Evolutionary conservation across 2,797 vertebrate genomes (phyloP).

Genomic region (Macropodus opercularis): DNA sequence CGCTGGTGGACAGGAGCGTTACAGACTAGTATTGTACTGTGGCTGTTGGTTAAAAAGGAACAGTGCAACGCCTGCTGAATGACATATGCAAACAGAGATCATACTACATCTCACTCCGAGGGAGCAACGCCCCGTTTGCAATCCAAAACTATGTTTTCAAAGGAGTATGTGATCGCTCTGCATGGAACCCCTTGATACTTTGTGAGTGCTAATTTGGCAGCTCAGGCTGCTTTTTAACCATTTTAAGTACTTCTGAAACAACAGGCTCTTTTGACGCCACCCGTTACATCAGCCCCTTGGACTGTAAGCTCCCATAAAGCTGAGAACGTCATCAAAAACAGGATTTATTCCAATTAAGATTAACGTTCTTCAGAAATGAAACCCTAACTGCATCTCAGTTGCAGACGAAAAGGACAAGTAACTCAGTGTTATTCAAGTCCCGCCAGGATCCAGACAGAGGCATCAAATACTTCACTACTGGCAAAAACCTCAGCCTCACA

Average conservation of each 20-base stretch:
- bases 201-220: slow-evolving; percentile 67
- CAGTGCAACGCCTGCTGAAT: slow-evolving; percentile 23
- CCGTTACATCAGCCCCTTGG: slow-evolving; percentile 64
- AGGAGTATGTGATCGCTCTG: slow-evolving; percentile 49
- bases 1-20: slow-evolving; percentile 1
- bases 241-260: slow-evolving; percentile 71
- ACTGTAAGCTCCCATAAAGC: slow-evolving; percentile 63
- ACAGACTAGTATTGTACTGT: slow-evolving; percentile 7
- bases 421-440: not conserved
- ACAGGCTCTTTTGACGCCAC: slow-evolving; percentile 70
- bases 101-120: slow-evolving; percentile 14
- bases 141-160: slow-evolving; percentile 57
- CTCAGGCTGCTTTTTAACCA: slow-evolving; percentile 57
- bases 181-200: slow-evolving; percentile 65
- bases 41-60: slow-evolving; percentile 28
- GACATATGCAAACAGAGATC: slow-evolving; percentile 42
- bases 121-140: slow-evolving; percentile 53
- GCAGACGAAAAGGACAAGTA: not conserved
- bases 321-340: slow-evolving; percentile 59
- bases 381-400: slow-evolving; percentile 22
- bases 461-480: not conserved
- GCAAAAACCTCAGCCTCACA: not conserved
- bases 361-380: slow-evolving; percentile 39
- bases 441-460: not conserved
- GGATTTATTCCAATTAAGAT: slow-evolving; percentile 57